Base-by-base conservation (phyloP, 2,888 invertebrate species). In the Hypomecis atomaria region DNA sequence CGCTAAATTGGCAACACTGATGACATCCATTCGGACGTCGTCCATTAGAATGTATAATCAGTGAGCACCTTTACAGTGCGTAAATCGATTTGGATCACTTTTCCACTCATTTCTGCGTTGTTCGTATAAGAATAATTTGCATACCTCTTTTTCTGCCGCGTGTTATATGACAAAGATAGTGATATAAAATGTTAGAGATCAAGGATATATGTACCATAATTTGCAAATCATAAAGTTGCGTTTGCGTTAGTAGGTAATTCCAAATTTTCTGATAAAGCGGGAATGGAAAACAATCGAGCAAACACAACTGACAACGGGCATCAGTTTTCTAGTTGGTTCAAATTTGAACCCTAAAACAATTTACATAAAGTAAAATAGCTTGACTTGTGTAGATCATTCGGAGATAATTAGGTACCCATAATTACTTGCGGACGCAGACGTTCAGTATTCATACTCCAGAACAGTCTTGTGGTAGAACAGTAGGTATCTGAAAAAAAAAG, bases 381-480 rank as follows among this genome's bases (percentile, higher is more conserved):
- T 55, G 63, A 55, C 49, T 65, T 58, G 66, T 69, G 71, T 69
- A 68, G 53, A 67, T 50, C 33, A 54, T 54, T 52, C 63, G 67
- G 63, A 61, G 62, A 53, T 58, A 58, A 61, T 65, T 66, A 56
- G 44, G 56, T 62, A 62, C 55, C 55, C 48, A 64, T 13, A 52
- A 52, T 67, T 62, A 66, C 65, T 59, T 57, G 45, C 6, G 42
- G 60, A 42, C 45, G 47, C 4, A 42, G 23, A 43, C 42, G 48
- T 53, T 71, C 65, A 72, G 36, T 49, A 87, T 71, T 95, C 96
- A 78, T 98, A 99, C 84, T 98, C 98, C 90, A 99, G 90, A 70
- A 98, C 96, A 89, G 98, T 97, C 92, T 99, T 98, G 93, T 99
- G 98, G 91, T 99, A 99, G 94, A 99, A 99, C 70, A 99, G 94